A percentile compares a stretch with the other conserved stretches of the same genome.
Evolutionary conservation across 2,113 vertebrate genomes (phyloP).

Genomic region (Rhizomys pruinosus): DNA sequence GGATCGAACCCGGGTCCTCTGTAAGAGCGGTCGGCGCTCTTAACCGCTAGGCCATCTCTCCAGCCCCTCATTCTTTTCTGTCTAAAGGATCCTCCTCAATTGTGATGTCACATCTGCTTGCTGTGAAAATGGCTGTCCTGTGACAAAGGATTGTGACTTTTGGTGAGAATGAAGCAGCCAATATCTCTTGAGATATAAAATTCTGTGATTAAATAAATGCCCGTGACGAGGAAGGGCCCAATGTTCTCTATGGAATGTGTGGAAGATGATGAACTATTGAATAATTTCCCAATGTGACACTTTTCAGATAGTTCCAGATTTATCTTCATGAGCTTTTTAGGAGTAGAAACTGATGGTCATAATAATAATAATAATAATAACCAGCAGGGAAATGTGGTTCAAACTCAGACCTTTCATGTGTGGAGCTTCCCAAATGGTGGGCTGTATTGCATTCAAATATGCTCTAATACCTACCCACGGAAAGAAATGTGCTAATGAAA

Average conservation of each 20-base stretch:
- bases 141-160: slow-evolving; percentile 72
- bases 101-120: slow-evolving; percentile 66
- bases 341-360: not conserved
- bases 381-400: not conserved
- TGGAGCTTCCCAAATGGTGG: not conserved
- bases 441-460: slow-evolving; percentile 40
- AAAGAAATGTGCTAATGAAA: slow-evolving; percentile 50
- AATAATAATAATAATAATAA: no score
- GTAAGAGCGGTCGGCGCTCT: no score
- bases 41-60: no score
- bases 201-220: slow-evolving; percentile 39
- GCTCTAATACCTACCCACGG: slow-evolving; percentile 45
- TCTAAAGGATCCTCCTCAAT: not conserved
- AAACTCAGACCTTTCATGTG: slow-evolving; percentile 31
- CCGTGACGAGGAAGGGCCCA: slow-evolving; percentile 34
- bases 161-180: slow-evolving; percentile 48
- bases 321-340: slow-evolving; percentile 54
- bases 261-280: not conserved
- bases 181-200: slow-evolving; percentile 59
- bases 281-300: slow-evolving; percentile 54
- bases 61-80: not conserved
- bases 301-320: slow-evolving; percentile 57
- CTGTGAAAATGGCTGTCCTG: slow-evolving; percentile 60
- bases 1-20: no score
- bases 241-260: not conserved